Evolutionary conservation across 2,888 invertebrate genomes (phyloP).

Genomic region (Coenonympha arcania): DNA sequence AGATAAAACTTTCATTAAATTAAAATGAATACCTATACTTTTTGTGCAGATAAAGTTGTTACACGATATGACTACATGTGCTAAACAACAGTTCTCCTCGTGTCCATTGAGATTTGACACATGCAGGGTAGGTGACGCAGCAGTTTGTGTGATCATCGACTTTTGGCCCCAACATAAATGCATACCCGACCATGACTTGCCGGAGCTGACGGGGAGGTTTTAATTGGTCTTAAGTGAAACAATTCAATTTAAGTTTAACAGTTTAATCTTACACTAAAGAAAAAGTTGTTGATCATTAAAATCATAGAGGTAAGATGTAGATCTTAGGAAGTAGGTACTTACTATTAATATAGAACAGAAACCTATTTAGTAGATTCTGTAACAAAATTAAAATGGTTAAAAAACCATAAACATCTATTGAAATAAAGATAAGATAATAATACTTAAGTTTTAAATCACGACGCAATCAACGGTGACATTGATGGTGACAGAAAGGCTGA

Average conservation of each 20-base stretch:
- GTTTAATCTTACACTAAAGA: slow-evolving; percentile 4
- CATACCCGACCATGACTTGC: slow-evolving; percentile 57
- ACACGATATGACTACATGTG: slow-evolving; percentile 44
- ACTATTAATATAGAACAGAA: too few relatives aligned
- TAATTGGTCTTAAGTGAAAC: slow-evolving; percentile 60
- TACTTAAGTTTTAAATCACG: too few relatives aligned
- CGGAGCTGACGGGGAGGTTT: slow-evolving; percentile 54
- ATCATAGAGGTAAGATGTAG: not conserved
- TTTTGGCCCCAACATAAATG: slow-evolving; percentile 54
- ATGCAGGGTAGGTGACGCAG: slow-evolving; percentile 62
- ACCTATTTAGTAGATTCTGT: too few relatives aligned
- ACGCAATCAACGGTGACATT: too few relatives aligned
- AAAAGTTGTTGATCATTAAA: not conserved
- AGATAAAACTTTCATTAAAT: too few relatives aligned
- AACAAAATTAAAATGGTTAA: too few relatives aligned
- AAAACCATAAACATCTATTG: too few relatives aligned
- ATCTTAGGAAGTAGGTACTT: too few relatives aligned
- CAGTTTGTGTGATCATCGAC: slow-evolving; percentile 40
- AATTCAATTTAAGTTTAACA: slow-evolving; percentile 41
- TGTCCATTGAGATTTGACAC: slow-evolving; percentile 69
- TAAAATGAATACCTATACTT: too few relatives aligned
- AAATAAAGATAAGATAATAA: too few relatives aligned
- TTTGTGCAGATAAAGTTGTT: slow-evolving; percentile 1
- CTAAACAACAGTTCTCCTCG: slow-evolving; percentile 50
- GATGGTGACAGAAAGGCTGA: too few relatives aligned